Base-by-base conservation (phyloP, 2,113 vertebrate genomes). In the Leptosomus discolor region DNA sequence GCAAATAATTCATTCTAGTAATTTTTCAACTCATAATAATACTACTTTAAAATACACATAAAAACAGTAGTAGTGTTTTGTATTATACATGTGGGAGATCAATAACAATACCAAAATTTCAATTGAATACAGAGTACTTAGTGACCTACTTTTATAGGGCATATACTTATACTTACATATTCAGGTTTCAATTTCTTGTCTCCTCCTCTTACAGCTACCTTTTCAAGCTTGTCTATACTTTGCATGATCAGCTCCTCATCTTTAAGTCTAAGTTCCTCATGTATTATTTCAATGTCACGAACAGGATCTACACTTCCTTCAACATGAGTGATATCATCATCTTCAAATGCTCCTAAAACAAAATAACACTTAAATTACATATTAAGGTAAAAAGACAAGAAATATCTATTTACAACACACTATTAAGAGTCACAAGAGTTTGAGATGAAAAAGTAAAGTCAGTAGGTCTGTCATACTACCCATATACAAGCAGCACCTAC, bases 301-400 rank as follows among this genome's bases (percentile, higher is more conserved):
- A 99, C 98, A 24, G 99, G 99, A 98, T 99, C 99, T 26, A 99
- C 99, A 12, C 98, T 99, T 86, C 99, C 99, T 98, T 99, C 99
- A 94, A 99, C 98, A 6, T 99, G 99, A 37, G 99, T 98, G 77
- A 99, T 99, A 94, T 99, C 99, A 97, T 99, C 99, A 93, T 99
- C 99, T 90, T 99, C 99, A 96, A 99, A 99, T 5, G 99, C 99
- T 94, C 99, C 98, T 98, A 93, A 95, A 97, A 97, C 29, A 94
- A 67, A 78, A 73, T 15, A 89, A 89, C 6, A 77, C 9, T 60
- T 56, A 69, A 43, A 61, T 96, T 75, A 93, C n/a, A 41, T 82
- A 93, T 89, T 83, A 97, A 96, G 32, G 8, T 63, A 81, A 87
- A 77, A 84, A 67, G 5, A 96, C 30, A 86, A 24, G 37, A 95